Conservation (phyloP, 2,113 vertebrate genomes). For the Coptodon bakossiorum region DNA sequence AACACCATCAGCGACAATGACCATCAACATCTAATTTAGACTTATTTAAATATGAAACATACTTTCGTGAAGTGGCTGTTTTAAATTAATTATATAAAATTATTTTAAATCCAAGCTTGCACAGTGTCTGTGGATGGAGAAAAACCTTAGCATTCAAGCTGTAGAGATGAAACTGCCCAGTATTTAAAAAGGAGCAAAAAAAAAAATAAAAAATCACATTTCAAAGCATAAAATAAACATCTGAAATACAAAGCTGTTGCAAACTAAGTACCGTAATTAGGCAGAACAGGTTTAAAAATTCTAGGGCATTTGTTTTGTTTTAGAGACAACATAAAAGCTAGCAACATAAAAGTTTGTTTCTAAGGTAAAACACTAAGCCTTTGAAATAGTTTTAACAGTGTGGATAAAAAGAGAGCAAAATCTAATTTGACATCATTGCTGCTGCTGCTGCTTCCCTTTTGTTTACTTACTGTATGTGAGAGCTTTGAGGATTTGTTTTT, state of each 20-base stretch:
- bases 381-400: neutral
- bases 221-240: neutral
- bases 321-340: neutral
- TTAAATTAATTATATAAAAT: slow-evolving; percentile 26
- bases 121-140: neutral
- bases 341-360: neutral
- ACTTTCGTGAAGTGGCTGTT: neutral
- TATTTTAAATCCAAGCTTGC: neutral
- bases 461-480: neutral
- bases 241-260: neutral
- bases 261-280: neutral
- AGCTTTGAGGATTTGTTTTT: slow-evolving; percentile 9
- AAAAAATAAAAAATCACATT: neutral
- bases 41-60: slow-evolving; percentile 7
- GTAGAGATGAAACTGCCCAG: slow-evolving; percentile 2
- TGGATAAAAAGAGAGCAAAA: slow-evolving; percentile 7
- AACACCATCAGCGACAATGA: neutral
- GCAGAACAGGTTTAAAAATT: neutral
- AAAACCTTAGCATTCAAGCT: neutral
- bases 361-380: neutral
- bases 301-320: neutral
- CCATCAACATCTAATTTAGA: slow-evolving; percentile 14
- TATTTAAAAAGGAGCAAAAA: neutral
- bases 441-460: neutral
- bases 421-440: neutral